Percentiles rank a stretch among this genome's conserved stretches.
These are phyloP conservation scores for Tragelaphus buxtoni DNA, from an alignment of 2,113 vertebrate genomes.

Conservation along the genomic window DNA sequence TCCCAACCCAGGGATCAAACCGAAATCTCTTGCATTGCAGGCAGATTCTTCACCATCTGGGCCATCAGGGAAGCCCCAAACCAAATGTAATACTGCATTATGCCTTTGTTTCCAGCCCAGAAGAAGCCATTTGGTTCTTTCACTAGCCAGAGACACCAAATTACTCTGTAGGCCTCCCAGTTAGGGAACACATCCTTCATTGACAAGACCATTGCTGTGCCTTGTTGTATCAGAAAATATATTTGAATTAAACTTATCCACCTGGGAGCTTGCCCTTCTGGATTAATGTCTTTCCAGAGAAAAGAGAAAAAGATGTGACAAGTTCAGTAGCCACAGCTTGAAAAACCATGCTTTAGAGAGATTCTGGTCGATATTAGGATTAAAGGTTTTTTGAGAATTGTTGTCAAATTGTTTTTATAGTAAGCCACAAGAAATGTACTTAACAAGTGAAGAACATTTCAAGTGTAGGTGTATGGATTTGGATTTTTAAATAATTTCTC, in stretches of 20 bases:
- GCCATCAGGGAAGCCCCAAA: background rate
- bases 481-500: background rate
- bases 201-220: background rate
- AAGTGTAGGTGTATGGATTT: background rate
- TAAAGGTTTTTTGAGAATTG: background rate
- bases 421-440: background rate
- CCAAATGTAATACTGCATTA: background rate
- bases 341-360: background rate
- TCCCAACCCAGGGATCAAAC: background rate
- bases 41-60: background rate
- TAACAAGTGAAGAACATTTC: conserved; percentile 11
- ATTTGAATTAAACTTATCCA: background rate
- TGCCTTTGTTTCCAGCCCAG: background rate
- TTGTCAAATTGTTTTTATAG: background rate
- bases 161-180: background rate
- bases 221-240: background rate
- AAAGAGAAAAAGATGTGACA: conserved; percentile 6
- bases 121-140: background rate
- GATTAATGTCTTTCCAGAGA: background rate
- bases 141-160: background rate
- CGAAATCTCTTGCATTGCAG: background rate
- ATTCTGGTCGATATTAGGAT: background rate
- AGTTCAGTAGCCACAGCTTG: background rate
- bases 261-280: background rate
- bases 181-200: background rate